Percentiles rank a stretch among this genome's conserved stretches.
These are phyloP conservation scores for Acleris emargana DNA, from an alignment of 2,888 invertebrate genomes.

Conservation along the genomic window DNA sequence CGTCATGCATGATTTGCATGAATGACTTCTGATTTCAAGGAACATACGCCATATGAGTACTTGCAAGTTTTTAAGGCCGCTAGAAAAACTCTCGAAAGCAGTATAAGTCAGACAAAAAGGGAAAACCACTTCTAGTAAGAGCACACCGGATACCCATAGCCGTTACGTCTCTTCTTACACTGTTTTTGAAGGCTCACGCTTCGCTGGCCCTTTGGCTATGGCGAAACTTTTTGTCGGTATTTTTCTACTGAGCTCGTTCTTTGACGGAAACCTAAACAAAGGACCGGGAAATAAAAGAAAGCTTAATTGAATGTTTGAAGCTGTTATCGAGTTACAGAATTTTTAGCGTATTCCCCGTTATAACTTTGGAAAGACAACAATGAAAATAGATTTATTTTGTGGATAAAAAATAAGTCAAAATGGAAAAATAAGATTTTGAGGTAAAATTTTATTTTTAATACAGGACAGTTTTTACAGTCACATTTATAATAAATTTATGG, in stretches of 20 bases:
- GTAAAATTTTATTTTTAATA: not conserved
- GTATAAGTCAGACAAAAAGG: constrained; percentile 19
- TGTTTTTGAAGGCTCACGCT: constrained; percentile 61
- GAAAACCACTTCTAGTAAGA: constrained; percentile 11
- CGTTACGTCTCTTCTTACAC: constrained; percentile 38
- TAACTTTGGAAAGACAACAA: constrained; percentile 32
- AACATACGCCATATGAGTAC: not conserved
- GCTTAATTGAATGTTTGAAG: constrained; percentile 60
- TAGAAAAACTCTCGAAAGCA: constrained; percentile 9
- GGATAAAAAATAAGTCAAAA: constrained; percentile 1
- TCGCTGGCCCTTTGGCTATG: constrained; percentile 57
- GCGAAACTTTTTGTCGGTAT: constrained; percentile 58
- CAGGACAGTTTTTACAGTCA: too few species aligned
- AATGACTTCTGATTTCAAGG: not conserved
- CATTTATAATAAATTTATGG: too few species aligned
- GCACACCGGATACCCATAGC: constrained; percentile 21
- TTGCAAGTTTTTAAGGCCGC: not conserved
- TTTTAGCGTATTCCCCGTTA: constrained; percentile 46
- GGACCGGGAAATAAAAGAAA: constrained; percentile 61
- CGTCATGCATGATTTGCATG: too few species aligned
- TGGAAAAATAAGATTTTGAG: not conserved
- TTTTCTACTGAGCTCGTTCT: constrained; percentile 53
- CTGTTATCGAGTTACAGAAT: constrained; percentile 55
- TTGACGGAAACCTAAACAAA: constrained; percentile 67
- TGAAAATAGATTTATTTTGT: constrained; percentile 15